These are phyloP conservation scores for Ctenoplectra terminalis DNA, from an alignment of 1,140 invertebrate species.

Conservation along the genomic window DNA sequence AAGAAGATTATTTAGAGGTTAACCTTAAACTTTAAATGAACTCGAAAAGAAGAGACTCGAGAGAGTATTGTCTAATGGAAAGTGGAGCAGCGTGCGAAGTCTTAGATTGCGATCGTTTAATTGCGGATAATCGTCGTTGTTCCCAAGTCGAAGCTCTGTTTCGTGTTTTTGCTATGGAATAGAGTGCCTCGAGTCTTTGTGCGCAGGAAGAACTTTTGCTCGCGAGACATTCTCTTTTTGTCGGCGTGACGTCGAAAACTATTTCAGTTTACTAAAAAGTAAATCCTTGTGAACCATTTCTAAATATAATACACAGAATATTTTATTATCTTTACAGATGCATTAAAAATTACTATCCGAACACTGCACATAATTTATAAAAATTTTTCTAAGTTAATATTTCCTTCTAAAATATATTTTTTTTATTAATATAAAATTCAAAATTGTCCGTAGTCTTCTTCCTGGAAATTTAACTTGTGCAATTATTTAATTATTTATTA, in stretches of 20 bases:
- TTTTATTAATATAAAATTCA: no score
- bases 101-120: constrained; percentile 14
- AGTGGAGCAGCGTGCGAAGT: not conserved
- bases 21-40: constrained; percentile 3
- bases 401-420: no score
- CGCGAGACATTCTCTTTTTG: not conserved
- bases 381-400: no score
- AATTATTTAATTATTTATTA: no score
- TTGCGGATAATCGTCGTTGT: constrained; percentile 30
- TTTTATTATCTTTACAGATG: no score
- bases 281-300: no score
- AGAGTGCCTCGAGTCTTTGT: not conserved
- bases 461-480: no score
- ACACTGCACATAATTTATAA: no score
- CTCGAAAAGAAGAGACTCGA: not conserved
- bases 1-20: not conserved
- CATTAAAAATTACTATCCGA: no score
- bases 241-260: not conserved
- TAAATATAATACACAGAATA: not conserved
- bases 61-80: not conserved
- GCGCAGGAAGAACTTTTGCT: no score
- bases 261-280: not conserved
- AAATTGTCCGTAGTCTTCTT: no score
- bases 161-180: not conserved
- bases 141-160: constrained; percentile 2